Percentiles rank a stretch among this genome's conserved stretches.
These are phyloP conservation scores for Lutraria rhynchaena DNA, from an alignment of 1,140 invertebrate species.

Conservation along the genomic window DNA sequence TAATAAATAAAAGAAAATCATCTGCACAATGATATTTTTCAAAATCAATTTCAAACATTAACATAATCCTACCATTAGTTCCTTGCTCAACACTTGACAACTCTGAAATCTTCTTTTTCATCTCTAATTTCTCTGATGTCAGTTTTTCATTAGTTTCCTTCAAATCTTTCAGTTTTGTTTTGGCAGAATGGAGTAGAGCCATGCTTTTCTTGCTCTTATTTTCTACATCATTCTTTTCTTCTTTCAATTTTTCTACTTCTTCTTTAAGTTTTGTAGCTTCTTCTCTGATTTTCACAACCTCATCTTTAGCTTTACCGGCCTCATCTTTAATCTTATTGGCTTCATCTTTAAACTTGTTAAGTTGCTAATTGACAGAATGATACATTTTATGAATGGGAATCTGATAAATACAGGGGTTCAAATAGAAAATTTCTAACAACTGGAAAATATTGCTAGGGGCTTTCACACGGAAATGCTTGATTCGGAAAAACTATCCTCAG, in stretches of 20 bases:
- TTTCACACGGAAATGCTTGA: too few relatives aligned
- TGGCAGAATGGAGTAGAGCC: slow-evolving; percentile 73
- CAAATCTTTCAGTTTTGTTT: slow-evolving; percentile 78
- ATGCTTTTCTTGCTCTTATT: slow-evolving; percentile 79
- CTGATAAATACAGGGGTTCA: too few relatives aligned
- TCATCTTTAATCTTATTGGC: background rate
- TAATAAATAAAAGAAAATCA: too few relatives aligned
- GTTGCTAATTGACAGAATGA: slow-evolving; percentile 15
- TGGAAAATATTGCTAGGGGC: too few relatives aligned
- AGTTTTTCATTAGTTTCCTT: slow-evolving; percentile 79
- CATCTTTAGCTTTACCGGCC: background rate
- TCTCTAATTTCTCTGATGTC: slow-evolving; percentile 80
- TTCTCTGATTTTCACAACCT: background rate
- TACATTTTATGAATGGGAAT: too few relatives aligned
- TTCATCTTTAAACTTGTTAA: background rate
- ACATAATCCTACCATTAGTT: slow-evolving; percentile 18
- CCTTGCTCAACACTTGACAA: background rate
- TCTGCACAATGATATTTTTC: too few relatives aligned
- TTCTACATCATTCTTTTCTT: slow-evolving; percentile 89
- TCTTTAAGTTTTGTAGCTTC: slow-evolving; percentile 11
- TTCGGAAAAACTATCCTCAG: too few relatives aligned
- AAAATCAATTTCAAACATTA: too few relatives aligned
- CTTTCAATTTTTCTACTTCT: slow-evolving; percentile 83
- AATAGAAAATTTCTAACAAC: too few relatives aligned
- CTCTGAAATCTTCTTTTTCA: slow-evolving; percentile 24